Evolutionary conservation across 2,797 vertebrate genomes (phyloP).

Genomic region (Natrix natrix): DNA sequence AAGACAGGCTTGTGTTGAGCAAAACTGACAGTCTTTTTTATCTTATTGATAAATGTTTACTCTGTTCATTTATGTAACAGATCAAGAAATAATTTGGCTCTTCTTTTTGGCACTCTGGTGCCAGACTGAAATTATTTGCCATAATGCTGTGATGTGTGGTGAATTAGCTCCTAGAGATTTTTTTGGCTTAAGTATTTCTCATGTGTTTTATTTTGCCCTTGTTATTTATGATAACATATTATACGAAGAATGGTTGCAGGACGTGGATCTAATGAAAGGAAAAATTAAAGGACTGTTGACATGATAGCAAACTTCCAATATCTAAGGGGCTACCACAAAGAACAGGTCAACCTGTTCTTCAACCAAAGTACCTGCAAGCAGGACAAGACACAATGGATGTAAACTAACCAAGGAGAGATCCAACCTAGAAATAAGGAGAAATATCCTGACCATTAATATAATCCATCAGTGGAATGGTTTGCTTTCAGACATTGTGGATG

Average conservation of each 20-base stretch:
- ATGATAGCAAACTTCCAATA: not conserved
- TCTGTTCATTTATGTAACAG: not conserved
- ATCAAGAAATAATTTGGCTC: not conserved
- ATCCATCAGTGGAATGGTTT: not conserved
- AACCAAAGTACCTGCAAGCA: not conserved
- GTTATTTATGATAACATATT: not conserved
- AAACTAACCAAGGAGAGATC: not conserved
- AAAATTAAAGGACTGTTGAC: not conserved
- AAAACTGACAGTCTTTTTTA: too few relatives aligned
- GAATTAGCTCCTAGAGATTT: not conserved
- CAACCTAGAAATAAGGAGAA: not conserved
- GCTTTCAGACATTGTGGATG: not conserved
- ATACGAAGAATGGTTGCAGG: not conserved
- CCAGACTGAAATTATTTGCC: not conserved
- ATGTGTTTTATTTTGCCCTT: not conserved
- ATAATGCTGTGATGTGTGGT: not conserved
- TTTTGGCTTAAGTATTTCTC: not conserved
- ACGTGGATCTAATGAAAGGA: not conserved
- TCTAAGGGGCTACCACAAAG: not conserved
- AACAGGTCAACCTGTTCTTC: not conserved
- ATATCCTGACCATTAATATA: not conserved
- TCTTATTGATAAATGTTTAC: not conserved
- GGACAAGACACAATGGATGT: not conserved
- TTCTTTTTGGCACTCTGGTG: not conserved
- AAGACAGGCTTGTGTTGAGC: not conserved